Evolutionary conservation across 2,888 invertebrate genomes (phyloP), one percentile per base, ranked within the genome.

Genomic region (Rhagonycha lutea): DNA sequence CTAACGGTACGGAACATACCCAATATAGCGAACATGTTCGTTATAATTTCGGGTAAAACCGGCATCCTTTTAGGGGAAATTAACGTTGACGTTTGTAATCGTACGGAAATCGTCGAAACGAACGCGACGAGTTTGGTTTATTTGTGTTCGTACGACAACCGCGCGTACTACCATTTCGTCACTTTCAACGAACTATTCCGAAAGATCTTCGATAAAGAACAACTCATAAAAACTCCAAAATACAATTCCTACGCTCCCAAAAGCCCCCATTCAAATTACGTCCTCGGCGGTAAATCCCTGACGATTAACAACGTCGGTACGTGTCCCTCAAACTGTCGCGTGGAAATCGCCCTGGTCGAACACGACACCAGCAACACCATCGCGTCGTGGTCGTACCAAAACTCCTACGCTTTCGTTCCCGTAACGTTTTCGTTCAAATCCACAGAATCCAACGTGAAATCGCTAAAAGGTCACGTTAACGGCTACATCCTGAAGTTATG

Each of bases 401-500:
- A 91, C 82, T 92, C 94, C 68, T 94, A 92, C 83, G 93, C 93
- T 2, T 94, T 94, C 91, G 91, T 90, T 72, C 94, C 95, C 0
- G 92, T 92, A 26, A 90, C 92, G 8, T 91, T 94, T 87, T 90
- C 90, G 3, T 92, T 93, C 81, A 89, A 90, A 79, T 88, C 90
- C 78, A 83, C 85, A 26, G 72, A 83, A 83, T 73, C 83, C 75
- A 83, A 87, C 80, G 72, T 88, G 72, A 67, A 78, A 26, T 82
- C 84, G 2, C 79, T 87, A 4, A 90, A 90, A 81, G 89, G 90
- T 0, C 90, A 91, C 68, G 90, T 94, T 78, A 90, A 92, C 70
- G 95, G 95, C 0, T 95, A 95, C 87, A 93, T 94, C 14, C 88
- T 95, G 81, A 95, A 95, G 89, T 93, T 95, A 87, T 95, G 95